Conservation (phyloP, 2,888 invertebrate genomes). For the Nemotelus pantherinus region DNA sequence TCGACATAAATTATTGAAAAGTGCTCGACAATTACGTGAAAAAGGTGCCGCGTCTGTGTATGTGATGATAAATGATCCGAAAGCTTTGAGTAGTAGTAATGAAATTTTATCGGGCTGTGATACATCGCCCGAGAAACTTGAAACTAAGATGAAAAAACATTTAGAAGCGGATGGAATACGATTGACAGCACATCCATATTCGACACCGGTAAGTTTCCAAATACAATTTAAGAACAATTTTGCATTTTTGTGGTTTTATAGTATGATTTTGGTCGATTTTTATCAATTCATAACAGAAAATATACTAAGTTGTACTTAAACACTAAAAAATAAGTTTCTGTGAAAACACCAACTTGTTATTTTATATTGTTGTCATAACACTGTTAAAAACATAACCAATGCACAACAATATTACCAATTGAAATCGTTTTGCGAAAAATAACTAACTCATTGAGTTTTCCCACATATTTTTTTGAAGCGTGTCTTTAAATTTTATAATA, state of each 20-base stretch:
- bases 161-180: conserved; percentile 87
- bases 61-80: conserved; percentile 86
- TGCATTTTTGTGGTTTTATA: not conserved
- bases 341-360: conserved; percentile 51
- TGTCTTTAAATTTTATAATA: no score
- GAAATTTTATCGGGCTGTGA: conserved; percentile 65
- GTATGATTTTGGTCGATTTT: not conserved
- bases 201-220: conserved; percentile 82
- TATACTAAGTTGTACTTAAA: no score
- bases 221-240: not conserved
- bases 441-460: no score
- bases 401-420: no score
- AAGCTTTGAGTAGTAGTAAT: conserved; percentile 67
- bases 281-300: no score
- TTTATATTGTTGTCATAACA: no score
- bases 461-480: no score
- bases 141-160: conserved; percentile 84
- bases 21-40: conserved; percentile 85
- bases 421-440: no score
- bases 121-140: conserved; percentile 69
- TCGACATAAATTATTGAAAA: conserved; percentile 81
- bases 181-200: conserved; percentile 88
- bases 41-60: conserved; percentile 94
- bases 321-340: no score
- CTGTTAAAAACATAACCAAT: no score